These are phyloP conservation scores for Pomatostomus ruficeps DNA, from an alignment of 2,113 vertebrate species.

Conservation along the genomic window DNA sequence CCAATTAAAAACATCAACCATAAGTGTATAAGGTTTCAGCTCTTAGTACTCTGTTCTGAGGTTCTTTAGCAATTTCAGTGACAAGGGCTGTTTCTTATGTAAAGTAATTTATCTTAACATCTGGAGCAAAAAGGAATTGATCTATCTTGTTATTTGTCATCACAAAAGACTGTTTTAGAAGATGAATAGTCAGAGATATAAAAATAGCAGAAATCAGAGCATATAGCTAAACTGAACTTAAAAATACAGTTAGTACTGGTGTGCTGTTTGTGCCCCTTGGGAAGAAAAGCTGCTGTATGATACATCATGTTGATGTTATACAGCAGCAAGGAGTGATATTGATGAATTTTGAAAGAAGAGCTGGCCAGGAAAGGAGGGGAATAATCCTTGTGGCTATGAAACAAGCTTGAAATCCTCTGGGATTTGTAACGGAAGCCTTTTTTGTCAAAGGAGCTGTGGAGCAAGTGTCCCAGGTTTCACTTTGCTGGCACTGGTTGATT, in stretches of 20 bases:
- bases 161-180: background rate
- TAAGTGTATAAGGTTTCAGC: background rate
- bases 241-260: background rate
- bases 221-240: background rate
- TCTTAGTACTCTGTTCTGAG: background rate
- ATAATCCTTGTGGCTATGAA: constrained; percentile 47
- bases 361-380: constrained; percentile 1
- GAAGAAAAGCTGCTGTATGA: background rate
- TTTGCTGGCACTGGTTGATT: constrained; percentile 39
- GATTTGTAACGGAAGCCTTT: constrained; percentile 38
- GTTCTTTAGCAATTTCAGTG: background rate
- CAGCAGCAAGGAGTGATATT: background rate
- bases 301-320: background rate
- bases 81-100: background rate
- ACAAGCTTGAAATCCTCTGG: constrained; percentile 5
- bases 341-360: constrained; percentile 30
- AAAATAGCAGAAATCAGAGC: background rate
- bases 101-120: constrained; percentile 7
- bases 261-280: background rate
- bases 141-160: background rate
- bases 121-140: background rate
- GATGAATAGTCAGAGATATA: background rate
- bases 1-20: background rate
- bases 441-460: constrained; percentile 25
- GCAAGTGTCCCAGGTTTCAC: constrained; percentile 41